Evolutionary conservation across 2,888 invertebrate species (phyloP).

Genomic region (Pantelozetes paolii): DNA sequence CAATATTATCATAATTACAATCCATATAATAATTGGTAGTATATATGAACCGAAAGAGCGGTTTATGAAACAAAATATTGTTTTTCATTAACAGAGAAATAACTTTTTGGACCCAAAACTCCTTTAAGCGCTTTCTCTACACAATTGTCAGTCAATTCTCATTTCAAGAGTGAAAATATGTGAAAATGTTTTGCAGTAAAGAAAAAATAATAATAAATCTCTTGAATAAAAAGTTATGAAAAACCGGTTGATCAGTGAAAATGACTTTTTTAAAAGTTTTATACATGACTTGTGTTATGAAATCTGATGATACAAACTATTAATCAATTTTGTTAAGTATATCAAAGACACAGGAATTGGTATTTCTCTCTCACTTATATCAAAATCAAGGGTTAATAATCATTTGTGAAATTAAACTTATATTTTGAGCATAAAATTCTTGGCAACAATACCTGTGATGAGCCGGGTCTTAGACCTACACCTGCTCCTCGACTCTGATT

Average conservation of each 20-base stretch:
- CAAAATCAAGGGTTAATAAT: not conserved
- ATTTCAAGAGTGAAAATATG: not conserved
- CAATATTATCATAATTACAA: too few species aligned
- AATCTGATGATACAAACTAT: not conserved
- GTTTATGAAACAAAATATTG: not conserved
- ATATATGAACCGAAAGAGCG: too few species aligned
- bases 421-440: not conserved
- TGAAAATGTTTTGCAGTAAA: not conserved
- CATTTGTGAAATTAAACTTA: not conserved
- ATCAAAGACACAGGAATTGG: not conserved
- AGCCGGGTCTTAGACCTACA: too few species aligned
- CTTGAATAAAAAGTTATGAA: not conserved
- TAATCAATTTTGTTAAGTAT: not conserved
- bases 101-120: not conserved
- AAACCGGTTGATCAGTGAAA: not conserved
- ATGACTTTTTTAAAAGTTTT: too few species aligned
- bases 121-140: not conserved
- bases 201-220: too few species aligned
- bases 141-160: too few species aligned
- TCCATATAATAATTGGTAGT: not conserved
- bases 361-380: not conserved
- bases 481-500: too few species aligned
- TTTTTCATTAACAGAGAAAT: not conserved
- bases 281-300: not conserved
- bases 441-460: not conserved